Percentiles rank a stretch among this genome's conserved stretches.
Evolutionary conservation across 2,113 vertebrate species (phyloP).

Genomic region (Lichenostomus cassidix): DNA sequence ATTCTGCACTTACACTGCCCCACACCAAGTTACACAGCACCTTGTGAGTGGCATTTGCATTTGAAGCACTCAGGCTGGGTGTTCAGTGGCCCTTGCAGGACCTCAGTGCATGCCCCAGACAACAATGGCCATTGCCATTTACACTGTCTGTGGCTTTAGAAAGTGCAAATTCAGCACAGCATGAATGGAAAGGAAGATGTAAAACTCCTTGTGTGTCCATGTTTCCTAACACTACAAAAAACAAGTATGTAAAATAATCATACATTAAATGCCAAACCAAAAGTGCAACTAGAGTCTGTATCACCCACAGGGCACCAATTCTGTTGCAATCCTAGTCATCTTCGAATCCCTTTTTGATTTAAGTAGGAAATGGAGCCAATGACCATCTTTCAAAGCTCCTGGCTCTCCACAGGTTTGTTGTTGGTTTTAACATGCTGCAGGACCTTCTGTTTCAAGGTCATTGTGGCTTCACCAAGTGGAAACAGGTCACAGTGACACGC

Average conservation of each 20-base stretch:
- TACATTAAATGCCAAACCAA: too few species aligned
- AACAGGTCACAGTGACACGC: background rate
- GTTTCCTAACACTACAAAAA: background rate
- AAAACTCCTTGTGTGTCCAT: background rate
- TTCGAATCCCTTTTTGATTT: background rate
- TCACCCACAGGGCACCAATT: background rate
- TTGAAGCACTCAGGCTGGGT: fast-evolving
- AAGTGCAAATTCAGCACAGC: background rate
- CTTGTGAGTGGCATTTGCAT: background rate
- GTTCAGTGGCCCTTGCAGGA: background rate
- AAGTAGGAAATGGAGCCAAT: background rate
- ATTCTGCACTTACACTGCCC: background rate
- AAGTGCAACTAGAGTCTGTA: background rate
- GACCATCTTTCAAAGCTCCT: background rate
- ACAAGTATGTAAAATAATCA: background rate
- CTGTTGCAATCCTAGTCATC: background rate
- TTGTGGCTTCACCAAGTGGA: background rate
- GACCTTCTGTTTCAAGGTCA: background rate
- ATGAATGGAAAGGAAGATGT: fast-evolving
- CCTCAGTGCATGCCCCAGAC: background rate
- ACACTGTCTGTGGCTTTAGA: background rate
- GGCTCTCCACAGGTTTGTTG: background rate
- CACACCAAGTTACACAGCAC: background rate
- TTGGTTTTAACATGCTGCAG: background rate
- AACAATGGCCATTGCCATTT: background rate